Evolutionary conservation across 2,113 vertebrate genomes (phyloP).

Genomic region (Lagopus muta): DNA sequence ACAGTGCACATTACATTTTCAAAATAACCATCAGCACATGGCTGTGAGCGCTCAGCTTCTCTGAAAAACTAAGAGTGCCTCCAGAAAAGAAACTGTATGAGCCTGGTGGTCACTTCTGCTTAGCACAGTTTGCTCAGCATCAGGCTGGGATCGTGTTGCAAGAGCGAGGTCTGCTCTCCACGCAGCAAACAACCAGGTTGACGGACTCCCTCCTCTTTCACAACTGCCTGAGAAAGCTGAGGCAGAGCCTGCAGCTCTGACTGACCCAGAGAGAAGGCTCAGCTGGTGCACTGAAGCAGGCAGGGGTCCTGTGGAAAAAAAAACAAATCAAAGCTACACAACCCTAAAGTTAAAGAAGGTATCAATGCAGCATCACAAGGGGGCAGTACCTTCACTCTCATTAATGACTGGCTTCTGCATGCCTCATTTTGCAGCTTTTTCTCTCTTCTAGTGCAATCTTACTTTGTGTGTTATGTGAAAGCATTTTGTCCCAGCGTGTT

Average conservation of each 20-base stretch:
- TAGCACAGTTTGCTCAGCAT: background rate
- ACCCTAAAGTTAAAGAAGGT: background rate
- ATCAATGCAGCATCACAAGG: constrained; percentile 52
- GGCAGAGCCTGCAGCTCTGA: background rate
- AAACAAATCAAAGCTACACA: background rate
- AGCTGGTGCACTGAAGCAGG: background rate
- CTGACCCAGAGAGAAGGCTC: background rate
- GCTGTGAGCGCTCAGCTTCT: background rate
- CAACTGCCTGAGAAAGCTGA: background rate
- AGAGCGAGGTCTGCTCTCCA: background rate
- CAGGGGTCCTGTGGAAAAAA: background rate
- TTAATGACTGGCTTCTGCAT: background rate
- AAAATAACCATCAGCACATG: background rate
- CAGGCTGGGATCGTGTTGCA: background rate
- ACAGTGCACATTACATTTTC: background rate
- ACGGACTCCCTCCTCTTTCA: background rate
- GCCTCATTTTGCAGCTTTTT: background rate
- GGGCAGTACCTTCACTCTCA: constrained; percentile 55
- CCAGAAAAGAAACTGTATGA: background rate
- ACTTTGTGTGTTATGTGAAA: background rate
- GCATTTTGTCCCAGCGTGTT: background rate
- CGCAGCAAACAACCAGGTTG: background rate
- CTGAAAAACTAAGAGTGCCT: background rate
- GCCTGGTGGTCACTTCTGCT: background rate
- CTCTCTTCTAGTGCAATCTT: background rate